A percentile compares a stretch with the other conserved stretches of the same genome.
These are phyloP conservation scores for Sminthurides bifidus DNA, from an alignment of 1,140 invertebrate species.

Conservation along the genomic window DNA sequence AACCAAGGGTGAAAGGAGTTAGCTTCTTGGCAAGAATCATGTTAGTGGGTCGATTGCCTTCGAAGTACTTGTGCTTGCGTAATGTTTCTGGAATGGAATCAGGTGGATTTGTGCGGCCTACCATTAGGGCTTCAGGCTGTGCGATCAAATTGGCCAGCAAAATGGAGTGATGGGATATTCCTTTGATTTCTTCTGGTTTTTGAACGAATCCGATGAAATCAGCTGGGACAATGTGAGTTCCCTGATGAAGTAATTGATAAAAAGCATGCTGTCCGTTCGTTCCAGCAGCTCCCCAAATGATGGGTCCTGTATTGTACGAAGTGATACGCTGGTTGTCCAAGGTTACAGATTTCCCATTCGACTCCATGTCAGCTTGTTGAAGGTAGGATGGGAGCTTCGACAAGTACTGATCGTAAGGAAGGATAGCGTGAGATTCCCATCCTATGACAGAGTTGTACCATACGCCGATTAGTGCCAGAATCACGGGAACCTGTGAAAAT, in stretches of 20 bases:
- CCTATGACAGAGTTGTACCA: slow-evolving; percentile 96
- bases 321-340: slow-evolving; percentile 15
- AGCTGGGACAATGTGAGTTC: slow-evolving; percentile 68
- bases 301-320: slow-evolving; percentile 51
- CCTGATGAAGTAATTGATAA: slow-evolving; percentile 93
- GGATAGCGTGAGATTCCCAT: slow-evolving; percentile 85
- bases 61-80: slow-evolving; percentile 91
- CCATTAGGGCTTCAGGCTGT: slow-evolving; percentile 95
- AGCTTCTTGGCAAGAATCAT: slow-evolving; percentile 90
- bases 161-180: slow-evolving; percentile 62
- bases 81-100: slow-evolving; percentile 38
- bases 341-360: slow-evolving; percentile 87
- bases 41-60: slow-evolving; percentile 94
- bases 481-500: slow-evolving; percentile 68
- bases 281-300: slow-evolving; percentile 94
- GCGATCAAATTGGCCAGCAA: slow-evolving; percentile 94
- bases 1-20: slow-evolving; percentile 86
- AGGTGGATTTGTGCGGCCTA: slow-evolving; percentile 55
- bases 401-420: slow-evolving; percentile 98
- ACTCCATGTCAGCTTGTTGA: slow-evolving; percentile 99
- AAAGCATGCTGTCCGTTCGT: slow-evolving; percentile 99
- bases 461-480: slow-evolving; percentile 84
- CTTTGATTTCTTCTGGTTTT: slow-evolving; percentile 26
- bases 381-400: slow-evolving; percentile 99
- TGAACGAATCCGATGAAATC: slow-evolving; percentile 27